phyloP scores from a whole-genome alignment of 2,113 vertebrate species.

The Cathartes aura region DNA sequence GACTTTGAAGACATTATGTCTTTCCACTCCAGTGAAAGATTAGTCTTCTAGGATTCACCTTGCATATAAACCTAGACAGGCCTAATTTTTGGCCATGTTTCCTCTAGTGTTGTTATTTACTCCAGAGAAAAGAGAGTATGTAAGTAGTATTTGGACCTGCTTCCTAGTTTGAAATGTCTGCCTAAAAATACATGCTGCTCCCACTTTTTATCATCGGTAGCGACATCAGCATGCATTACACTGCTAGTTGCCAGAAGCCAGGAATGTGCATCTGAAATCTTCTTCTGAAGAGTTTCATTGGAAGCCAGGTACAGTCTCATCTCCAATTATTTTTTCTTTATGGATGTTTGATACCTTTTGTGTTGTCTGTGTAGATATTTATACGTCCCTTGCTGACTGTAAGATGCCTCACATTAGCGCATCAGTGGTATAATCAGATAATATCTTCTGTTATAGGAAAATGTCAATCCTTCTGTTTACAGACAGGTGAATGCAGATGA shows the following conservation, averaged over 20 bases:
- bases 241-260: background rate
- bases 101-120: background rate
- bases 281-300: background rate
- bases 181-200: background rate
- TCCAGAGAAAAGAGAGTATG: background rate
- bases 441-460: background rate
- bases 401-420: background rate
- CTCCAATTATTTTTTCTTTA: background rate
- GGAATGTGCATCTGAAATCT: background rate
- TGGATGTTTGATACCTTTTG: background rate
- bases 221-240: background rate
- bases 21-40: background rate
- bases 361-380: background rate
- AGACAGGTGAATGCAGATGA: background rate
- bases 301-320: background rate
- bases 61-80: background rate
- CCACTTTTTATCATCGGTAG: background rate
- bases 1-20: background rate
- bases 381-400: background rate
- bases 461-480: background rate
- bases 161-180: background rate
- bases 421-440: background rate
- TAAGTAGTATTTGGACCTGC: background rate
- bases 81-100: background rate
- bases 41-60: background rate